A percentile compares a stretch with the other conserved stretches of the same genome.
These are phyloP conservation scores for Spilarctia lutea DNA, from an alignment of 2,888 invertebrate species.

Conservation along the genomic window DNA sequence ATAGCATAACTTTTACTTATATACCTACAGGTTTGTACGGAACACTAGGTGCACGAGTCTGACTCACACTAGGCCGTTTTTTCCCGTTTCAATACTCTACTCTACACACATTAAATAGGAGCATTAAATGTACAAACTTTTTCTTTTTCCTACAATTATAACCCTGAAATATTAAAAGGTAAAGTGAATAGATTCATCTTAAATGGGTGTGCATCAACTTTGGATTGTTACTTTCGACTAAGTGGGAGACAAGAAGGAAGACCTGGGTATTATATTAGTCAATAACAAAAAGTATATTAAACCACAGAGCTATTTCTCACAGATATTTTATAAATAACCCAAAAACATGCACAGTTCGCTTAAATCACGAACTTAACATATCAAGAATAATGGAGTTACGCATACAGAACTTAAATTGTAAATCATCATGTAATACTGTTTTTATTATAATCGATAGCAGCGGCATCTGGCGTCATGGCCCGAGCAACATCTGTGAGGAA, in stretches of 20 bases:
- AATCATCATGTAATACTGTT: conserved; percentile 60
- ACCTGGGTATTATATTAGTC: neutral
- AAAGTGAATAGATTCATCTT: neutral
- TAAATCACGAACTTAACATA: conserved; percentile 21
- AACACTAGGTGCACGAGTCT: too few relatives aligned
- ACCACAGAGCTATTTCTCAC: neutral
- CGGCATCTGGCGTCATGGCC: conserved; percentile 66
- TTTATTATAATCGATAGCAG: conserved; percentile 61
- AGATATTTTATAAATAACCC: neutral
- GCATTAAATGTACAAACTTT: neutral
- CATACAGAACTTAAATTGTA: conserved; percentile 53
- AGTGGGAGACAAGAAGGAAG: neutral
- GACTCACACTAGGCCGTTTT: too few relatives aligned
- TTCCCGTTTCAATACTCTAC: too few relatives aligned
- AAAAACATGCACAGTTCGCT: conserved; percentile 10
- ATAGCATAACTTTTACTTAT: too few relatives aligned
- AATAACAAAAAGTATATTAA: neutral
- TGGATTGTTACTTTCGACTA: neutral
- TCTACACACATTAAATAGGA: neutral
- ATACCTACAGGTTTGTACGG: too few relatives aligned
- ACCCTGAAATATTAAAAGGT: neutral
- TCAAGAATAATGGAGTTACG: conserved; percentile 18
- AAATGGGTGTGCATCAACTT: neutral
- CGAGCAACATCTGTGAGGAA: conserved; percentile 60
- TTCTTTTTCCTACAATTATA: too few relatives aligned